phyloP scores from a whole-genome alignment of 2,797 vertebrate genomes.

The Crocodylus rhombifer region DNA sequence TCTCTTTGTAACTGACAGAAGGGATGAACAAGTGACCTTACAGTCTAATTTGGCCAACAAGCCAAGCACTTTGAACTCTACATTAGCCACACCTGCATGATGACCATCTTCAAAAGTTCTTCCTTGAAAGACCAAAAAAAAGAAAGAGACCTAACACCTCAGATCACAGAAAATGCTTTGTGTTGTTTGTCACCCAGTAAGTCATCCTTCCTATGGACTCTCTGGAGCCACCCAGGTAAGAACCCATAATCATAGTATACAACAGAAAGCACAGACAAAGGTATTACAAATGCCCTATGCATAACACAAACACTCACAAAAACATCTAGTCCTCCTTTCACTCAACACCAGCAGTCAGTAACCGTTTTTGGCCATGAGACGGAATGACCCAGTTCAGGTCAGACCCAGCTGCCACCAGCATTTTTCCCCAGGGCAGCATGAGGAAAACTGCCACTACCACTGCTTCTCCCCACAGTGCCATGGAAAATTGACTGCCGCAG shows the following conservation, averaged over 20 bases:
- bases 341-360: neutral
- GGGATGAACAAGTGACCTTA: neutral
- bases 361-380: neutral
- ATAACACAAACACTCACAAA: neutral
- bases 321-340: neutral
- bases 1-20: slow-evolving; percentile 10
- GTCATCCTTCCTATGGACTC: neutral
- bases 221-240: neutral
- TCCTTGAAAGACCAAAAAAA: neutral
- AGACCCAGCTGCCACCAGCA: too few relatives aligned
- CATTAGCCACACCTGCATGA: neutral
- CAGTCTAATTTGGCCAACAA: neutral
- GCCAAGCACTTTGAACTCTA: neutral
- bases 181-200: neutral
- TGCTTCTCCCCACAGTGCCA: too few relatives aligned
- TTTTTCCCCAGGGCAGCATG: too few relatives aligned
- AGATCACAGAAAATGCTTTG: neutral
- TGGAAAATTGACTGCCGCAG: too few relatives aligned
- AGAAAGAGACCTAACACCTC: neutral
- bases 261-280: neutral
- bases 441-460: too few relatives aligned
- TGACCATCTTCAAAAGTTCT: neutral
- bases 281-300: neutral
- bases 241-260: neutral
- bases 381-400: too few relatives aligned